Conservation (phyloP, 1,140 invertebrate genomes). For the Trinorchestia longiramus region DNA sequence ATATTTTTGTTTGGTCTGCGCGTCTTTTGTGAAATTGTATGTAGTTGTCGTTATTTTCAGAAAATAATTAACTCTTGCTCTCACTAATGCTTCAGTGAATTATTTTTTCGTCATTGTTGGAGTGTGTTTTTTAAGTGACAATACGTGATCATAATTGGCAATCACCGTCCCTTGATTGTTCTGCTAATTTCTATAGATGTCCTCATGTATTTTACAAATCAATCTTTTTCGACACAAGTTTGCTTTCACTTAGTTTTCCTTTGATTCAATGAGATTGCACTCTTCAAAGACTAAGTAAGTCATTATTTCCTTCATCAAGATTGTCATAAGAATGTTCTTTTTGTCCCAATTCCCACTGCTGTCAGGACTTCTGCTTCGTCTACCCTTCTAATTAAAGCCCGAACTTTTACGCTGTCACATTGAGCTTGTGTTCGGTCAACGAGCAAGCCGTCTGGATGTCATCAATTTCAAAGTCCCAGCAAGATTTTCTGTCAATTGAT, state of each 20-base stretch:
- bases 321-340: slow-evolving; percentile 31
- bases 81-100: background rate
- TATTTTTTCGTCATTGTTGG: background rate
- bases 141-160: background rate
- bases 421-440: background rate
- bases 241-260: background rate
- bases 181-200: background rate
- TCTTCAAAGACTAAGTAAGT: background rate
- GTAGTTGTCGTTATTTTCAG: background rate
- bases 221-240: background rate
- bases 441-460: background rate
- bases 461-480: background rate
- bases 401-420: slow-evolving; percentile 13
- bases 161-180: background rate
- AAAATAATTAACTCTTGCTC: background rate
- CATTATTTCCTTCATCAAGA: slow-evolving; percentile 19
- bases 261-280: background rate
- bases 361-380: slow-evolving; percentile 2
- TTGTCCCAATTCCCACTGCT: background rate
- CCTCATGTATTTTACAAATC: background rate
- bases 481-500: slow-evolving; percentile 1
- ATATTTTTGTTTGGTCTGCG: background rate
- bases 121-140: background rate
- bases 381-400: slow-evolving; percentile 5
- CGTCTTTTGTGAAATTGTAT: background rate